Percentiles rank a stretch among this genome's conserved stretches.
These are phyloP conservation scores for Ataeniobius toweri DNA, from an alignment of 2,797 vertebrate genomes.

Conservation along the genomic window DNA sequence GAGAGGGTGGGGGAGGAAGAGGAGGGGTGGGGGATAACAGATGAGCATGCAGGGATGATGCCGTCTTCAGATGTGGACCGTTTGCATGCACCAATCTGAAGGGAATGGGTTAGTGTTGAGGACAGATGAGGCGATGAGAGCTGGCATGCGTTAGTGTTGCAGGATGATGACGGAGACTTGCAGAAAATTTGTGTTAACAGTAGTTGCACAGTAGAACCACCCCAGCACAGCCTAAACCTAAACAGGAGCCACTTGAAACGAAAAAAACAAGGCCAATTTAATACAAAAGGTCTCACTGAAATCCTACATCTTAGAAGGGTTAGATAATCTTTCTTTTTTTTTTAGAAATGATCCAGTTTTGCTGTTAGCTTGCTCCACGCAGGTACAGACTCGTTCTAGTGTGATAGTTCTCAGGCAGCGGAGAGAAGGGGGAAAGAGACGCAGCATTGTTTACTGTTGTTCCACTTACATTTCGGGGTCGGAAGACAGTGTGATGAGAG, in stretches of 20 bases:
- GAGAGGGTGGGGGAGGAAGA: constrained; percentile 40
- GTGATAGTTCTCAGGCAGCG: constrained; percentile 52
- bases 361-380: constrained; percentile 47
- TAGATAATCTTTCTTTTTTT: not conserved
- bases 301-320: not conserved
- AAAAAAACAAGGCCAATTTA: not conserved
- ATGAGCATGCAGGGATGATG: constrained; percentile 65
- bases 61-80: constrained; percentile 37
- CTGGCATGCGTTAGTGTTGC: constrained; percentile 51
- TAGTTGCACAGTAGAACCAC: constrained; percentile 61
- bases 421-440: constrained; percentile 80
- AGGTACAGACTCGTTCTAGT: constrained; percentile 46
- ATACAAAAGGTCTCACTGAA: not conserved
- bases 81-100: constrained; percentile 41
- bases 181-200: constrained; percentile 61
- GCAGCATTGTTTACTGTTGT: constrained; percentile 77
- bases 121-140: constrained; percentile 56
- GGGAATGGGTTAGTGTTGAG: constrained; percentile 28
- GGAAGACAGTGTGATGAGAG: constrained; percentile 99
- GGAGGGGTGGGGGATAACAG: constrained; percentile 48
- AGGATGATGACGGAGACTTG: constrained; percentile 52
- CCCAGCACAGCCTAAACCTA: constrained; percentile 74
- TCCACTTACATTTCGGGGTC: constrained; percentile 99
- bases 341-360: constrained; percentile 1
- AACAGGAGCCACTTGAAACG: constrained; percentile 77